A percentile compares a stretch with the other conserved stretches of the same genome.
Conservation (phyloP, 2,113 vertebrate species). For the Ceratotherium simum region DNA sequence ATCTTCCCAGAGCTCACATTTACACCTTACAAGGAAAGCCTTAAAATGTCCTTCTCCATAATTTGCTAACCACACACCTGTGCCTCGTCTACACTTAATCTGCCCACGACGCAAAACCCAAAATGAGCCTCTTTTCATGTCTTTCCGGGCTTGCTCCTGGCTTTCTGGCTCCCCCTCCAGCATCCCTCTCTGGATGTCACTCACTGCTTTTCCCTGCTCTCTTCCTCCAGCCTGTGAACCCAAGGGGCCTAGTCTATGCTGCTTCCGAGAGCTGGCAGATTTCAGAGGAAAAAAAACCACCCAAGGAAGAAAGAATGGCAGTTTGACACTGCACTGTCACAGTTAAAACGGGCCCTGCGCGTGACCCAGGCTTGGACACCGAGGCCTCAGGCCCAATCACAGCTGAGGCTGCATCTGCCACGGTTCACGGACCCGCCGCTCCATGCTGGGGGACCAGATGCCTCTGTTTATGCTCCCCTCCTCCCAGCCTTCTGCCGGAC, state of each 20-base stretch:
- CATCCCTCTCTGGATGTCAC: constrained; percentile 36
- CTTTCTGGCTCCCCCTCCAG: not conserved
- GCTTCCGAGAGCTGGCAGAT: constrained; percentile 78
- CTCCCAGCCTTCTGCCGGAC: constrained; percentile 85
- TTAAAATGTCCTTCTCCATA: accelerated
- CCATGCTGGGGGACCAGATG: constrained; percentile 91
- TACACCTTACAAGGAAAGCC: not conserved
- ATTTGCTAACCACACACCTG: not conserved
- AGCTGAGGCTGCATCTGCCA: constrained; percentile 91
- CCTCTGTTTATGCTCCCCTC: constrained; percentile 87
- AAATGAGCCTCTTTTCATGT: not conserved
- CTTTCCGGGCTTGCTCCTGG: not conserved
- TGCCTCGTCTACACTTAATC: not conserved
- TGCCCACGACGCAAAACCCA: not conserved
- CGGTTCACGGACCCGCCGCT: constrained; percentile 82
- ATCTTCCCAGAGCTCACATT: not conserved
- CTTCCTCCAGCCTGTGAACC: constrained; percentile 69
- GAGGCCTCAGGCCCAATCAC: constrained; percentile 85
- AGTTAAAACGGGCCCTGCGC: constrained; percentile 83
- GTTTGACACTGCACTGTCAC: constrained; percentile 90
- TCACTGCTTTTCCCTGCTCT: constrained; percentile 6
- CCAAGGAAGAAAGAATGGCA: constrained; percentile 86
- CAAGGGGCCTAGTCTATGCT: constrained; percentile 65
- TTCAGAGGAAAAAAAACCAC: constrained; percentile 67
- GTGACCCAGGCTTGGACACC: constrained; percentile 88